phyloP scores from a whole-genome alignment of 2,888 invertebrate genomes.

The Allacma fusca region DNA sequence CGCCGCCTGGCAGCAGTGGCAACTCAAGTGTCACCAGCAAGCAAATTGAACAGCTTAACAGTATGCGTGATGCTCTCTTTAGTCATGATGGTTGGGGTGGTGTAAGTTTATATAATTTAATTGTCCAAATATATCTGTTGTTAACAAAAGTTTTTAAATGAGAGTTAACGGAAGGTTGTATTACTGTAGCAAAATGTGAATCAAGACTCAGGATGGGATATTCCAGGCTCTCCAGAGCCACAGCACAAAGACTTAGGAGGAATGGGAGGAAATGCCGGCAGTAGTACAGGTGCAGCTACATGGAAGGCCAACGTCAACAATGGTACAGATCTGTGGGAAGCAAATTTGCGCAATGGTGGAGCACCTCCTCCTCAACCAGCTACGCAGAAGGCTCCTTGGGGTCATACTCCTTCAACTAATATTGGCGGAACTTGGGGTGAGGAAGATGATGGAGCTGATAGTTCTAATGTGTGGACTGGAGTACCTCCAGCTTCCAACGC shows the following conservation, averaged over 20 bases:
- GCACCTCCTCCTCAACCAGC: slow-evolving; percentile 81
- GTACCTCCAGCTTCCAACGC: slow-evolving; percentile 69
- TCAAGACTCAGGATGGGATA: slow-evolving; percentile 93
- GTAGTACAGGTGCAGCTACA: slow-evolving; percentile 53
- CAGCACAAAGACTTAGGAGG: slow-evolving; percentile 67
- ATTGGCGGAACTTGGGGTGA: slow-evolving; percentile 92
- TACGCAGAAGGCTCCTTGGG: slow-evolving; percentile 89
- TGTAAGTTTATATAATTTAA: slow-evolving; percentile 68
- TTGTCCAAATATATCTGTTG: background rate
- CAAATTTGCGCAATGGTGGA: slow-evolving; percentile 87
- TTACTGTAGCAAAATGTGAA: slow-evolving; percentile 83
- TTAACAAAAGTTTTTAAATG: no score
- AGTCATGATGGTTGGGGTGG: slow-evolving; percentile 95
- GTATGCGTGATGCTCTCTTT: slow-evolving; percentile 88
- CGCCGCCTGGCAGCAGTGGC: slow-evolving; percentile 63
- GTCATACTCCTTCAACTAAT: slow-evolving; percentile 89
- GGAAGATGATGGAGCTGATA: slow-evolving; percentile 84
- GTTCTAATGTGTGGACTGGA: slow-evolving; percentile 88
- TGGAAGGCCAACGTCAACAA: slow-evolving; percentile 92
- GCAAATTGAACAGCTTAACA: slow-evolving; percentile 86
- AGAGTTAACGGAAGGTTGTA: no score
- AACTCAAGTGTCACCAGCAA: slow-evolving; percentile 71
- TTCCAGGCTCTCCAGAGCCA: slow-evolving; percentile 88
- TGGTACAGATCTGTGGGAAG: slow-evolving; percentile 91
- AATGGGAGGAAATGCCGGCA: slow-evolving; percentile 58